Evolutionary conservation across 2,113 vertebrate species (phyloP).

Genomic region (Candoia aspera): DNA sequence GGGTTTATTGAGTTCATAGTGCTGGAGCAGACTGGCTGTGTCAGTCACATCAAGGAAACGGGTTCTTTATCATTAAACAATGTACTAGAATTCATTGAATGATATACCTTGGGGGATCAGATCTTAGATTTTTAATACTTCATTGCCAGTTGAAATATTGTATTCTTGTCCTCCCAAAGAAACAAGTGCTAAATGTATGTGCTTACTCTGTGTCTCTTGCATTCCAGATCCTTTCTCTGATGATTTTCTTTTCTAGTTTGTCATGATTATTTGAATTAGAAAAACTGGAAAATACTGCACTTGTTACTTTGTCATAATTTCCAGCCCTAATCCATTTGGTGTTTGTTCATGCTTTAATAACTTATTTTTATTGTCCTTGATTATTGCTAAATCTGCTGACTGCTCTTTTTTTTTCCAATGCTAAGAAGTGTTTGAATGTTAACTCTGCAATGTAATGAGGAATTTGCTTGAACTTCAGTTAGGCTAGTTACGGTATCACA

Average conservation of each 20-base stretch:
- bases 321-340: neutral
- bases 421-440: neutral
- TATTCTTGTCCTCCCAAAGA: neutral
- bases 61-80: neutral
- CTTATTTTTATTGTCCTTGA: neutral
- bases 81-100: neutral
- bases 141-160: neutral
- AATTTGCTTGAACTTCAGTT: conserved; percentile 81
- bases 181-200: neutral
- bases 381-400: neutral
- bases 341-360: neutral
- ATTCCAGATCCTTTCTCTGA: neutral
- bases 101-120: neutral
- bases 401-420: neutral
- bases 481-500: conserved; percentile 84
- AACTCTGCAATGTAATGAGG: conserved; percentile 33
- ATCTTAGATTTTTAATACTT: neutral
- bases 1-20: neutral
- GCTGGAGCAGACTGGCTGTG: neutral
- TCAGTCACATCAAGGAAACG: neutral
- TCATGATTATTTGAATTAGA: neutral
- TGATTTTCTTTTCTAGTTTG: neutral
- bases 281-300: neutral
- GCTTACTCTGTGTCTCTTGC: neutral
- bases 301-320: neutral